Evolutionary conservation across 2,113 vertebrate species (phyloP).

Genomic region (Xenotilapia longispinis): DNA sequence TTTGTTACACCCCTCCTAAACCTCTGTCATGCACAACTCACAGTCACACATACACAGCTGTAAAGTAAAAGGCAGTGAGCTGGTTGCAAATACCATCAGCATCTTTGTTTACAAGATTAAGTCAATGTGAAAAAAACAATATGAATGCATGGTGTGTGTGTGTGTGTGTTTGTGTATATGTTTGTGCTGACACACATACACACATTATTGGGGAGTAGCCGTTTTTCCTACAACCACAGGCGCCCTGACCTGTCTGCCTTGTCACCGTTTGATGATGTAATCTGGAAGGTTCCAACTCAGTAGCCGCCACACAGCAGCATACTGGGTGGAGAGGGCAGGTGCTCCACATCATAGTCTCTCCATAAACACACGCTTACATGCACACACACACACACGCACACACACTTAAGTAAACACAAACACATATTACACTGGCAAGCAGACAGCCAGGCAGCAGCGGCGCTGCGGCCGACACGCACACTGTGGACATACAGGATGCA

Average conservation of each 20-base stretch:
- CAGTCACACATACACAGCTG: neutral
- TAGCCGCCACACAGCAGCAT: conserved; percentile 13
- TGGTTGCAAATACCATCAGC: neutral
- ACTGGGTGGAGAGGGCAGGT: conserved; percentile 45
- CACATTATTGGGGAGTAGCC: conserved; percentile 12
- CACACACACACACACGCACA: neutral
- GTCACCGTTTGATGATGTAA: conserved; percentile 65
- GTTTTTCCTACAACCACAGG: conserved; percentile 43
- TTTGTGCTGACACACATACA: neutral
- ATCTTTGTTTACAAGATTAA: neutral
- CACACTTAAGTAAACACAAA: conserved; percentile 17
- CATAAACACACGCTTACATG: neutral
- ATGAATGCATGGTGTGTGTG: neutral
- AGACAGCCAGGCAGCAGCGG: conserved; percentile 11
- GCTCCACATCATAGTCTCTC: conserved; percentile 38
- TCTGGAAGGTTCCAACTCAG: conserved; percentile 46
- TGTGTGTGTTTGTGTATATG: neutral
- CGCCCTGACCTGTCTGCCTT: conserved; percentile 52
- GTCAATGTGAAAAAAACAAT: neutral
- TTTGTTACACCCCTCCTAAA: neutral
- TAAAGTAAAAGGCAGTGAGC: neutral
- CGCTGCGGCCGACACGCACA: conserved; percentile 18
- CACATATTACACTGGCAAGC: conserved; percentile 7
- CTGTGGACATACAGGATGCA: conserved; percentile 16
- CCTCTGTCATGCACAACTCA: neutral